A percentile compares a stretch with the other conserved stretches of the same genome.
Conservation (phyloP, 2,888 invertebrate species). For the Dermolepida albohirtum region DNA sequence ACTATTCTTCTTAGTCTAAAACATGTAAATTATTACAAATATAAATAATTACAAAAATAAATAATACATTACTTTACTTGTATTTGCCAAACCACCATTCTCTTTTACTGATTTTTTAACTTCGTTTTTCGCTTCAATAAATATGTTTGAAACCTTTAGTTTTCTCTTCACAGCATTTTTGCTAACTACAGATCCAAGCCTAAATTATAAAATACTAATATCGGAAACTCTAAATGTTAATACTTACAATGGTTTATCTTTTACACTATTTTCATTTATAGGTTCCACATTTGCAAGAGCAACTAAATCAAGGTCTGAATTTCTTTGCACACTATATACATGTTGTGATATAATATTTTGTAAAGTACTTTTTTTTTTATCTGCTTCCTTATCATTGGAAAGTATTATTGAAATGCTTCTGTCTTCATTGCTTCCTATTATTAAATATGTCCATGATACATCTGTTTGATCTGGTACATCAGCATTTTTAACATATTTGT, state of each 20-base stretch:
- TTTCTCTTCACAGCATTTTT: conserved; percentile 36
- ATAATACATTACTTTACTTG: conserved; percentile 27
- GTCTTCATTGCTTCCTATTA: conserved; percentile 24
- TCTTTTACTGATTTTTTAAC: conserved; percentile 15
- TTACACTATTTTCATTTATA: conserved; percentile 14
- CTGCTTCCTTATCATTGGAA: conserved; percentile 26
- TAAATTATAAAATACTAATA: conserved; percentile 13
- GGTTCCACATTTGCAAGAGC: conserved; percentile 32
- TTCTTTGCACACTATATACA: conserved; percentile 37
- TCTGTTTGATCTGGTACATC: conserved; percentile 26
- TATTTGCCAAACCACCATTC: not conserved
- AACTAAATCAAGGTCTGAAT: conserved; percentile 17
- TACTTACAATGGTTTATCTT: conserved; percentile 37
- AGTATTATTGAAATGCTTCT: conserved; percentile 11
- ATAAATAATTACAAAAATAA: not conserved
- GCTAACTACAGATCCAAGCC: conserved; percentile 38
- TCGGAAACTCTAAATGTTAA: not conserved
- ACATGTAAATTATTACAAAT: not conserved
- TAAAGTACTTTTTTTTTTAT: conserved; percentile 11
- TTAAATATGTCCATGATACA: conserved; percentile 30
- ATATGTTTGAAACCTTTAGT: conserved; percentile 9
- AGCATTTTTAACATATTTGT: conserved; percentile 38
- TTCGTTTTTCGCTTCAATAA: conserved; percentile 14
- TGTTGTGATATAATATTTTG: conserved; percentile 22
- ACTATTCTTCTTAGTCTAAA: conserved; percentile 23